Evolutionary conservation across 2,888 invertebrate species (phyloP), one percentile per base, ranked within the genome.

Genomic region (Drosophila melanosoma): DNA sequence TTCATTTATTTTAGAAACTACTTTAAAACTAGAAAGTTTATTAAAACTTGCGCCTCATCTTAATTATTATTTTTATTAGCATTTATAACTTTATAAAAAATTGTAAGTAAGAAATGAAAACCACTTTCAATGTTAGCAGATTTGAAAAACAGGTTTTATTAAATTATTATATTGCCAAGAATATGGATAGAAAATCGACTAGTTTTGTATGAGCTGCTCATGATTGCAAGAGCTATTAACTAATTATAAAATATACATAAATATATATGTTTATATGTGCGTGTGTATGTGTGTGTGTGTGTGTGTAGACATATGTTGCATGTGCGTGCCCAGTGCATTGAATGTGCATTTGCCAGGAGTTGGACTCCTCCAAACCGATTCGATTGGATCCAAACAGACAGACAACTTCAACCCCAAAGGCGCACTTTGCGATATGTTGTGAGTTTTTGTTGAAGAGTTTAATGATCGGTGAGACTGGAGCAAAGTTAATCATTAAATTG

Each of bases 401-500:
- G 32, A 72, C 64, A 69, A 62, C 59, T 69, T 75, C 20, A 54
- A 42, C 10, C 65, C 77, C 79, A 56, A 79, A 48, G 79, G 77
- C 77, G 40, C 63, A 17, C 65, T 48, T 60, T 56, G 54, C 45
- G 51, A 74, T 49, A 38, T 56, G 57, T 52, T 35, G 40, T 49
- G 59, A 40, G 15, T 23, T 51, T 54, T 33, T 49, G 49, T 51
- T 38, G 63, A 10, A 45, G 66, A 69, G 76, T 77, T 86, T 86
- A 83, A 86, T 83, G 83, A 83, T 82, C 75, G 68, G 49, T 40
- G 65, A 60, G 81, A 73, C 29, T 77, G 85, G 80, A 73, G 68
- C 86, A 74, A 73, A 80, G 88, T 88, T 86, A 70, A 88, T 81
- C 88, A 83, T 88, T 88, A 86, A 86, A 86, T 86, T 86, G 88